These are phyloP conservation scores for Boloria euphrosyne DNA, from an alignment of 2,888 invertebrate species.

Conservation along the genomic window DNA sequence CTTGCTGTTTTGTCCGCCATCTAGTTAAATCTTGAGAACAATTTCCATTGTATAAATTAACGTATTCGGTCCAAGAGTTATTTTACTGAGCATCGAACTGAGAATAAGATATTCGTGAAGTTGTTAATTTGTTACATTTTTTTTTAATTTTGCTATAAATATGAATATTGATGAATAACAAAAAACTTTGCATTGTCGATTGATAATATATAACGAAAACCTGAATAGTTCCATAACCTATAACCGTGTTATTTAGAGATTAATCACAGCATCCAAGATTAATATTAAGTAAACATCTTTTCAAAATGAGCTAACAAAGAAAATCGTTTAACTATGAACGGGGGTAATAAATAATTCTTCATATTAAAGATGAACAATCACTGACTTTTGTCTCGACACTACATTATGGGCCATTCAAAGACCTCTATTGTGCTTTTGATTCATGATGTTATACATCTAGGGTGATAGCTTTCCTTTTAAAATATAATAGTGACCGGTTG, in stretches of 20 bases:
- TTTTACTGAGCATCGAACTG: constrained; percentile 3
- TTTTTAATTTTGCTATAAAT: too few species aligned
- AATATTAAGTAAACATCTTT: not conserved
- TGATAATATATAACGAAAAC: too few species aligned
- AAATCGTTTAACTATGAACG: not conserved
- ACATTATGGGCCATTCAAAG: constrained; percentile 45
- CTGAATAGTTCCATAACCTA: too few species aligned
- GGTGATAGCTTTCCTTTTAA: constrained; percentile 13
- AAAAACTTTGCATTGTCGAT: too few species aligned
- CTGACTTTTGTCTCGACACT: constrained; percentile 48
- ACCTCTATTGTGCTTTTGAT: constrained; percentile 49
- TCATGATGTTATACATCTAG: constrained; percentile 46
- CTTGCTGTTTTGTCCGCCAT: not conserved
- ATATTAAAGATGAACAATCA: constrained; percentile 45
- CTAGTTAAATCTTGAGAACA: not conserved
- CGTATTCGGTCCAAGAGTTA: not conserved
- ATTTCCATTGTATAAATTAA: constrained; percentile 1
- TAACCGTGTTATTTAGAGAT: too few species aligned
- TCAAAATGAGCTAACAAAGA: not conserved
- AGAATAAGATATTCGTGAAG: not conserved
- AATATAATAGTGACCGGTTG: constrained; percentile 5
- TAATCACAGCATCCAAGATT: not conserved
- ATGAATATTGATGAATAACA: too few species aligned
- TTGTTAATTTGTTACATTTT: not conserved
- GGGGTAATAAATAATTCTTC: constrained; percentile 35